Conservation (phyloP, 2,113 vertebrate genomes). For the Xyrauchen texanus region DNA sequence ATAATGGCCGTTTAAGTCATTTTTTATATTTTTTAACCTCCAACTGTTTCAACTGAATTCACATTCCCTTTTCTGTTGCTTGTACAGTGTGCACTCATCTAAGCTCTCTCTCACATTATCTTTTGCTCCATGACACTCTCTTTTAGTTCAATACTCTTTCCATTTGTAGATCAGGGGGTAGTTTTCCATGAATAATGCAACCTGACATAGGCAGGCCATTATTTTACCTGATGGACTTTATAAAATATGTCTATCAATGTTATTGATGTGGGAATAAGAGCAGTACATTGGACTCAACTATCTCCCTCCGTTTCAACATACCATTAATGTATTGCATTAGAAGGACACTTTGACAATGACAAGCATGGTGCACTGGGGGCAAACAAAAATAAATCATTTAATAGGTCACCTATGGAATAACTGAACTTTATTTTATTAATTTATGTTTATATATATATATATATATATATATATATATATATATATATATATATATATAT, state of each 20-base stretch:
- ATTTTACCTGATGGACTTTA: slow-evolving; percentile 27
- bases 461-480: too few relatives aligned
- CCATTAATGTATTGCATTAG: slow-evolving; percentile 3
- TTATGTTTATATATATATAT: too few relatives aligned
- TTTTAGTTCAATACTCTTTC: slow-evolving; percentile 20
- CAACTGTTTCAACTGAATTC: too few relatives aligned
- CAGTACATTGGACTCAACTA: background rate
- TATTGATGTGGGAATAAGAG: slow-evolving; percentile 38
- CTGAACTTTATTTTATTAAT: too few relatives aligned
- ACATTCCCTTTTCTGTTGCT: too few relatives aligned
- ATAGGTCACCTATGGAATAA: too few relatives aligned
- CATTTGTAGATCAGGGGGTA: slow-evolving; percentile 15
- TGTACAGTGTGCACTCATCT: background rate
- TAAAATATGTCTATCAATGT: slow-evolving; percentile 44
- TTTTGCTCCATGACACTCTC: too few relatives aligned
- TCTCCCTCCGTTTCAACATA: background rate
- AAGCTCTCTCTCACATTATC: background rate
- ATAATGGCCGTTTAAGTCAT: too few relatives aligned
- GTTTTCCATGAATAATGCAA: slow-evolving; percentile 38
- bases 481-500: too few relatives aligned
- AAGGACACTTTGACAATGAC: background rate
- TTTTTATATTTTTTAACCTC: too few relatives aligned
- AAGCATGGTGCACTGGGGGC: too few relatives aligned
- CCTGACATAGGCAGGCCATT: slow-evolving; percentile 21
- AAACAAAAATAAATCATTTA: too few relatives aligned